Evolutionary conservation across 2,113 vertebrate species (phyloP).

Genomic region (Diadophis punctatus): DNA sequence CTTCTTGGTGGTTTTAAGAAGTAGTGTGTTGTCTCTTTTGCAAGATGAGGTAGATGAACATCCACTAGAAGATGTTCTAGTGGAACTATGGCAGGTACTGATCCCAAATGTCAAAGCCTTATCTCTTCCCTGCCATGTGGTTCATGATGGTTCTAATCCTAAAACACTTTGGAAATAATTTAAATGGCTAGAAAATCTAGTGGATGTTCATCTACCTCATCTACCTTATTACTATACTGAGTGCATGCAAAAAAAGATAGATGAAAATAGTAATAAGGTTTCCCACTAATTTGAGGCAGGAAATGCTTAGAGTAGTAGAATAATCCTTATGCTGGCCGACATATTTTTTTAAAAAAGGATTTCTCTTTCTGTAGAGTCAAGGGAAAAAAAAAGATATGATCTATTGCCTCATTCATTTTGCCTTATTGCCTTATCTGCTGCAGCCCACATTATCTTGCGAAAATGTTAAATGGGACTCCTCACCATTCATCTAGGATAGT

Average conservation of each 20-base stretch:
- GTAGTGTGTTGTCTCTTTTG: not conserved
- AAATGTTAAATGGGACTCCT: not conserved
- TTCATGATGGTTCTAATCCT: not conserved
- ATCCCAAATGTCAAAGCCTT: not conserved
- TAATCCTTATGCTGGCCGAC: not conserved
- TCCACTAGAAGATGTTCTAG: not conserved
- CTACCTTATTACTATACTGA: not conserved
- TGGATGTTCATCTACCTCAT: too few species aligned
- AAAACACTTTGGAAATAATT: not conserved
- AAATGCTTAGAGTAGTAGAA: not conserved
- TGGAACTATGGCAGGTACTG: not conserved
- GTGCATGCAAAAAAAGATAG: not conserved
- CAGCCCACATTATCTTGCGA: not conserved
- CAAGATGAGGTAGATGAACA: not conserved
- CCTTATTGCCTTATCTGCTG: not conserved
- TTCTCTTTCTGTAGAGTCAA: not conserved
- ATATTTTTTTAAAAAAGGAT: not conserved
- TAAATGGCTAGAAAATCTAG: not conserved
- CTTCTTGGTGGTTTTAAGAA: not conserved
- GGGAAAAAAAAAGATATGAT: not conserved
- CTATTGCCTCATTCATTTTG: not conserved
- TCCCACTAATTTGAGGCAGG: not conserved
- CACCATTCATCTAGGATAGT: not conserved
- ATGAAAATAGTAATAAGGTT: not conserved
- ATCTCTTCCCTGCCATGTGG: not conserved